These are phyloP conservation scores for Spinus olivaceus DNA, from an alignment of 2,797 vertebrate species.

Conservation along the genomic window DNA sequence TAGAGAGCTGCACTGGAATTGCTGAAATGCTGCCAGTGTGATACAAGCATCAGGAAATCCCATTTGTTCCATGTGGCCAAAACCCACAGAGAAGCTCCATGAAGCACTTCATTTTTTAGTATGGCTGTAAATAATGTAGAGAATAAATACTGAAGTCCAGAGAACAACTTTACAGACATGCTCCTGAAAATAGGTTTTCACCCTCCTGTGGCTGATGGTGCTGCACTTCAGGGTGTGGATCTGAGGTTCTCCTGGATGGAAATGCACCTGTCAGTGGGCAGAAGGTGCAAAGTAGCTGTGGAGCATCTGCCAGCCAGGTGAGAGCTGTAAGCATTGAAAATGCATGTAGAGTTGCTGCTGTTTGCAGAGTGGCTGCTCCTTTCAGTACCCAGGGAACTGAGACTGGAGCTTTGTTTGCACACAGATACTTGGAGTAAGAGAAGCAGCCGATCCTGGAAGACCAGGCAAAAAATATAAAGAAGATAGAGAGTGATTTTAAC, in stretches of 20 bases:
- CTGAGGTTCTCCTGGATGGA: background rate
- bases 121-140: background rate
- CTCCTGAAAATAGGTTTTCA: background rate
- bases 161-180: background rate
- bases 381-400: background rate
- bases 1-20: background rate
- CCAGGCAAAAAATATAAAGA: background rate
- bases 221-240: background rate
- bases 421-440: background rate
- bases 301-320: background rate
- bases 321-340: background rate
- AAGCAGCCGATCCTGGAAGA: background rate
- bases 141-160: background rate
- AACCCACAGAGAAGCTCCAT: conserved; percentile 20
- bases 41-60: conserved; percentile 24
- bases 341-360: background rate
- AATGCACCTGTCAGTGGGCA: background rate
- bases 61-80: conserved; percentile 38
- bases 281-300: background rate
- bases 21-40: conserved; percentile 20
- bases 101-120: background rate
- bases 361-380: background rate
- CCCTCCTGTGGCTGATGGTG: background rate
- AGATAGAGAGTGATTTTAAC: background rate
- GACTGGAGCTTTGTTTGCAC: background rate